Evolutionary conservation across 2,888 invertebrate species (phyloP).

Genomic region (Tachina grossa): DNA sequence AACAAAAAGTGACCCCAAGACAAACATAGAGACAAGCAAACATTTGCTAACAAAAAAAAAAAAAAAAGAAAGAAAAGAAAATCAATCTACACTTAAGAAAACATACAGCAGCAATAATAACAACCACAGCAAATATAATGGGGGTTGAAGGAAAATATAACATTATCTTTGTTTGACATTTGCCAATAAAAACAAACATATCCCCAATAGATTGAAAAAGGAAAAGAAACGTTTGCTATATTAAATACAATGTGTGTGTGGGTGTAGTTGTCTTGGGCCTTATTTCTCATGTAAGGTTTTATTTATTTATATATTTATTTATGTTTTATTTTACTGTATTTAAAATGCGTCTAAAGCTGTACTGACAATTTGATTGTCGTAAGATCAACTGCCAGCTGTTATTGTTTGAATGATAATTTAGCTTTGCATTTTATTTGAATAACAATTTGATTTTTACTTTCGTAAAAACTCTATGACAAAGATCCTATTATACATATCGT

Average conservation of each 20-base stretch:
- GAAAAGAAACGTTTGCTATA: constrained; percentile 26
- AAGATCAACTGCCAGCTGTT: neutral
- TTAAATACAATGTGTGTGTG: neutral
- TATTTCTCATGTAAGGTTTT: neutral
- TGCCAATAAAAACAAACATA: constrained; percentile 56
- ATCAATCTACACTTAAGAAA: constrained; percentile 65
- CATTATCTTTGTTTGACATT: constrained; percentile 62
- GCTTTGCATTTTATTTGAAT: too few relatives aligned
- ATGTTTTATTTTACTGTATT: neutral
- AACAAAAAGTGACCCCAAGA: constrained; percentile 46
- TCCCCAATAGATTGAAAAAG: constrained; percentile 56
- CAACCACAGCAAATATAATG: neutral
- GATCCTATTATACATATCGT: too few relatives aligned
- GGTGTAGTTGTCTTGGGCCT: neutral
- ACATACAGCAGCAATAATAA: neutral
- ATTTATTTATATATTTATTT: neutral
- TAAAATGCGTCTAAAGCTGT: constrained; percentile 22
- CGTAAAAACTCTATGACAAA: too few relatives aligned
- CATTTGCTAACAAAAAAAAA: constrained; percentile 24
- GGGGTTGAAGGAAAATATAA: constrained; percentile 7
- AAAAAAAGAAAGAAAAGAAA: neutral
- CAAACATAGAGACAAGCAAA: constrained; percentile 18
- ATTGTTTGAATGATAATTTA: neutral
- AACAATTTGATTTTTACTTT: too few relatives aligned
- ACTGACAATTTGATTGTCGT: constrained; percentile 51